A percentile compares a stretch with the other conserved stretches of the same genome.
These are phyloP conservation scores for Stichodactyla helianthus DNA, from an alignment of 64 coral and sea anemone species.

Conservation along the genomic window DNA sequence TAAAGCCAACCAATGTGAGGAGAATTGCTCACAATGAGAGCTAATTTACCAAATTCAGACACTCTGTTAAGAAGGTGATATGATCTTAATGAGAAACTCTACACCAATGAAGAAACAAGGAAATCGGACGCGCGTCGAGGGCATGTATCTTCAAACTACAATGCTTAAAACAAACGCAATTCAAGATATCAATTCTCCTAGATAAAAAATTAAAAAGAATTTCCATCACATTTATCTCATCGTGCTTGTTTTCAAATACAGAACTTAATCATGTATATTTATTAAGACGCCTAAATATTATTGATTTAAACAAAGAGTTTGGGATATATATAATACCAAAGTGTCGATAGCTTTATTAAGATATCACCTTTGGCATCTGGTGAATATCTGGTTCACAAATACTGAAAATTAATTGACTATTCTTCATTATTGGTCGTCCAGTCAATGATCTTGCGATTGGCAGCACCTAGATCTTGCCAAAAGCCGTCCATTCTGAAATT, in stretches of 20 bases:
- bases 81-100: constrained; percentile 15
- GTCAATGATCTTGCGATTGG: not conserved
- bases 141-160: not conserved
- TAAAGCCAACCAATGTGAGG: not conserved
- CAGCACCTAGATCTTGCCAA: not conserved
- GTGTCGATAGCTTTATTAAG: not conserved
- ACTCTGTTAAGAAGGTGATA: not conserved
- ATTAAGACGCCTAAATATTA: not conserved
- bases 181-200: too few relatives aligned
- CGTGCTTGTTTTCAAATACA: not conserved
- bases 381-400: not conserved
- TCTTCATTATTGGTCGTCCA: not conserved
- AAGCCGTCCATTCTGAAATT: not conserved
- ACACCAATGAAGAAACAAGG: constrained; percentile 1
- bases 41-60: not conserved
- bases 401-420: not conserved
- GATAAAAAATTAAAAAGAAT: too few relatives aligned
- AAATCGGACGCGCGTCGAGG: not conserved
- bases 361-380: not conserved
- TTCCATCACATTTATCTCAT: not conserved
- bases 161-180: not conserved
- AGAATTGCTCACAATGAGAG: constrained; percentile 9
- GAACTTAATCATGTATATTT: not conserved
- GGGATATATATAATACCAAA: not conserved
- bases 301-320: not conserved